Evolutionary conservation across 2,888 invertebrate species (phyloP), one percentile per base, ranked within the genome.

Genomic region (Coelogynopora nodosa): DNA sequence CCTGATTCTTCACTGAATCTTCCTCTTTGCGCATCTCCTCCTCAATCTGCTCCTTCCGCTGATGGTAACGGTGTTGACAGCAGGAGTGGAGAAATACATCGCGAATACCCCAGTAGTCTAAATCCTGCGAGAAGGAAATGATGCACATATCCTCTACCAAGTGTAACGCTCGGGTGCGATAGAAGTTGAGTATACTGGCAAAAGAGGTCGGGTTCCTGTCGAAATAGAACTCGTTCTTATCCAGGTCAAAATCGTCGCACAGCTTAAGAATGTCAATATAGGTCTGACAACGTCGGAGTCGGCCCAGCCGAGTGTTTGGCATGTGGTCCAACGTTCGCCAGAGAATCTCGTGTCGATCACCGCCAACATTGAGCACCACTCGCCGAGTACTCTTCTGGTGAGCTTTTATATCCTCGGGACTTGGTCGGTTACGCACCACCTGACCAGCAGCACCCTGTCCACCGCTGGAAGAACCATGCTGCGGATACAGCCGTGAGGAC

Each of bases 81-180:
- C 98, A 98, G 87, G 97, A 96, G 93, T 98, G 98, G 90, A 98
- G 93, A 92, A 97, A 98, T 88, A 98, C 94, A 93, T 98, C 98
- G 92, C 98, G 98, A 88, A 98, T 96, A 88, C 98, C 98, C 98
- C 98, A 98, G 93, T 98, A 98, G 92, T 97, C 97, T 90, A 98
- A 94, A 93, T 98, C 98, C 93, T 98, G 98, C 93, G 97, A 96
- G 93, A 98, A 98, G 89, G 97, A 97, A 91, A 98, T 93, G 90
- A 98, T 98, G 93, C 98, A 98, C 97, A 98, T 97, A 93, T 98
- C 98, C 92, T 98, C 98, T 90, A 98, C 97, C 92, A 98, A 94
- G 93, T 98, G 98, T 90, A 98, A 94, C 92, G 98, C 98, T 86
- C 97, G 97, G 90, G 97, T 98, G 90, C 98, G 95, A 93, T 97